Conservation (phyloP, 2,797 vertebrate species). For the Betta splendens region DNA sequence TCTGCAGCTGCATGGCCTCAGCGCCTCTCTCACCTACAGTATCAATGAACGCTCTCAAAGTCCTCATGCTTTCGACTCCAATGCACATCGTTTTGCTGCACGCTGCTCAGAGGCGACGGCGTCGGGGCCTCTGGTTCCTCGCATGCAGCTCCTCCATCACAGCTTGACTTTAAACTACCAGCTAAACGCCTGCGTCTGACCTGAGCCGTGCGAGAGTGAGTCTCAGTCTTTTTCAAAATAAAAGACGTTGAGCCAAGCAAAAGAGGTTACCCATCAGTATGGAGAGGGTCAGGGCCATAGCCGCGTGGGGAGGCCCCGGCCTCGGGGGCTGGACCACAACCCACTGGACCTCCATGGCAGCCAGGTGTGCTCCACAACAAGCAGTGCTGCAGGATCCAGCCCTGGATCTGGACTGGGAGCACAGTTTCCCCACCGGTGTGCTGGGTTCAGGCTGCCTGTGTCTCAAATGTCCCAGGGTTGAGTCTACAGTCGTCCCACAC, state of each 20-base stretch:
- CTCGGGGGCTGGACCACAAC: slow-evolving; percentile 48
- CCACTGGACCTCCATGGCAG: slow-evolving; percentile 75
- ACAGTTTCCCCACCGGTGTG: too few relatives aligned
- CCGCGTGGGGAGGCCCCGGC: slow-evolving; percentile 44
- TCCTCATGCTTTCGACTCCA: too few relatives aligned
- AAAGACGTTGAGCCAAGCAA: slow-evolving; percentile 17
- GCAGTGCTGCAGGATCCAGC: slow-evolving; percentile 54
- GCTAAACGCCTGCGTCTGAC: not conserved
- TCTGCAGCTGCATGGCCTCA: not conserved
- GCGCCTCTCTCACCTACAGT: not conserved
- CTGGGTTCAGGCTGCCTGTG: slow-evolving; percentile 20
- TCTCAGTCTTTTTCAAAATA: not conserved
- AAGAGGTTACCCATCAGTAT: slow-evolving; percentile 75
- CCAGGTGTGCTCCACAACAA: slow-evolving; percentile 54
- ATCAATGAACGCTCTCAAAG: not conserved
- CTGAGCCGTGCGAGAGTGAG: too few relatives aligned
- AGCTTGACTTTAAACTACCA: not conserved
- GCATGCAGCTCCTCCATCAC: slow-evolving; percentile 29
- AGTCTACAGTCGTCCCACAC: slow-evolving; percentile 18
- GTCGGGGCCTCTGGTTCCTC: slow-evolving; percentile 13
- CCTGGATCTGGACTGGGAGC: slow-evolving; percentile 12
- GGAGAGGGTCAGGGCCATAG: slow-evolving; percentile 61
- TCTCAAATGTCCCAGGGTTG: slow-evolving; percentile 33
- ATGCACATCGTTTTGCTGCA: not conserved
- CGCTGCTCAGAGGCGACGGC: not conserved